These are phyloP conservation scores for Hydropotes inermis DNA, from an alignment of 2,113 vertebrate genomes.

Conservation along the genomic window DNA sequence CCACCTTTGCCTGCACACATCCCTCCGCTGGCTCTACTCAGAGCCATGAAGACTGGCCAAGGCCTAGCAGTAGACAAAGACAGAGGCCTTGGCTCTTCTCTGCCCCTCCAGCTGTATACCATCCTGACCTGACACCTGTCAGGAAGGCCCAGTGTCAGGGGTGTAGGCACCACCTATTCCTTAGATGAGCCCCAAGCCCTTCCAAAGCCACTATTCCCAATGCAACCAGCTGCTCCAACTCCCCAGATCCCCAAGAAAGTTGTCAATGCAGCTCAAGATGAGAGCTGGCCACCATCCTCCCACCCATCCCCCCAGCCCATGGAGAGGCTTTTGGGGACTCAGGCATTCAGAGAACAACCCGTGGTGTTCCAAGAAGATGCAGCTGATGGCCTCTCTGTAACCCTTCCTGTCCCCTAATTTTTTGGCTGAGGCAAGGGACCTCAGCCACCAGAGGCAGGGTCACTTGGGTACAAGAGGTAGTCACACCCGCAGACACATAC, in stretches of 20 bases:
- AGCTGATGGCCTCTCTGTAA: not conserved
- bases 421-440: not conserved
- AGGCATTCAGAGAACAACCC: not conserved
- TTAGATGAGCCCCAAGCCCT: not conserved
- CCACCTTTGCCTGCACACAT: not conserved
- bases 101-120: not conserved
- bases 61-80: not conserved
- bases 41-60: not conserved
- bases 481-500: slow-evolving; percentile 85
- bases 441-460: not conserved
- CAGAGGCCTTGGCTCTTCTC: not conserved
- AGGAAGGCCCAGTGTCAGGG: not conserved
- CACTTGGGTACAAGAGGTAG: not conserved
- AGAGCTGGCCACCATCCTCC: not conserved
- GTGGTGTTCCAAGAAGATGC: not conserved
- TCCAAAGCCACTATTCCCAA: not conserved
- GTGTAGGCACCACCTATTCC: not conserved
- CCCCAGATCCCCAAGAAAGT: not conserved
- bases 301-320: not conserved
- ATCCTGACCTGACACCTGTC: not conserved
- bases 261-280: not conserved
- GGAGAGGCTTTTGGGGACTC: not conserved
- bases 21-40: not conserved
- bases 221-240: not conserved
- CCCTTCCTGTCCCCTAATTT: not conserved